Percentiles rank a stretch among this genome's conserved stretches.
These are phyloP conservation scores for Liparis tanakae DNA, from an alignment of 2,797 vertebrate genomes.

Conservation along the genomic window DNA sequence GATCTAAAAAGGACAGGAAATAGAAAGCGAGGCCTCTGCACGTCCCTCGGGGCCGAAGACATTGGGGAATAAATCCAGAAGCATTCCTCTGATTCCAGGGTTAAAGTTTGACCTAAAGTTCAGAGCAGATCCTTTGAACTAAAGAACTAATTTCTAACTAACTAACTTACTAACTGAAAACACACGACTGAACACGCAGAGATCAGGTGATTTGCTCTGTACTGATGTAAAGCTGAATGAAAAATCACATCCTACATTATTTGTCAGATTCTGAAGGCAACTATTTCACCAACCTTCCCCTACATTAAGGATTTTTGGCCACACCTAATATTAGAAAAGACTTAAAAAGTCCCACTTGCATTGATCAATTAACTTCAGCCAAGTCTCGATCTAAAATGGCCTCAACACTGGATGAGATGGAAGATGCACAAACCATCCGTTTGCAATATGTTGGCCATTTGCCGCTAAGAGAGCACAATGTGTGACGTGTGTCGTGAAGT, in stretches of 20 bases:
- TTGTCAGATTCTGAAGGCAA: not conserved
- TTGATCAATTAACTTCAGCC: not conserved
- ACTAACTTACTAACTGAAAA: too few species aligned
- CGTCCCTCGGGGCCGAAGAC: conserved; percentile 24
- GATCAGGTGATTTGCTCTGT: conserved; percentile 23
- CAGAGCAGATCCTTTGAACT: conserved; percentile 19
- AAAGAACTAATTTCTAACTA: not conserved
- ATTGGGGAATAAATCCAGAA: conserved; percentile 37
- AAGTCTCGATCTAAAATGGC: not conserved
- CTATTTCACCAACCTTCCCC: not conserved
- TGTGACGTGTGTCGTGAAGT: not conserved
- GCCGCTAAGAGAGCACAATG: not conserved
- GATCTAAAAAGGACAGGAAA: conserved; percentile 46
- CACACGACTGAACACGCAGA: conserved; percentile 15
- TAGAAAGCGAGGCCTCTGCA: conserved; percentile 12
- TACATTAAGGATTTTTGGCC: not conserved
- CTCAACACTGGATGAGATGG: not conserved
- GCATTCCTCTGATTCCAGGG: conserved; percentile 53
- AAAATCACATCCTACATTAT: not conserved
- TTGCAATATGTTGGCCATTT: not conserved
- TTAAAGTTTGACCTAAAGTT: conserved; percentile 27
- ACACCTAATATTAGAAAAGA: not conserved
- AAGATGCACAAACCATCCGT: not conserved
- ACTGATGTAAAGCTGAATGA: not conserved
- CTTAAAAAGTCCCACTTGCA: not conserved